phyloP scores from a whole-genome alignment of 2,113 vertebrate genomes.

The Actenoides hombroni region DNA sequence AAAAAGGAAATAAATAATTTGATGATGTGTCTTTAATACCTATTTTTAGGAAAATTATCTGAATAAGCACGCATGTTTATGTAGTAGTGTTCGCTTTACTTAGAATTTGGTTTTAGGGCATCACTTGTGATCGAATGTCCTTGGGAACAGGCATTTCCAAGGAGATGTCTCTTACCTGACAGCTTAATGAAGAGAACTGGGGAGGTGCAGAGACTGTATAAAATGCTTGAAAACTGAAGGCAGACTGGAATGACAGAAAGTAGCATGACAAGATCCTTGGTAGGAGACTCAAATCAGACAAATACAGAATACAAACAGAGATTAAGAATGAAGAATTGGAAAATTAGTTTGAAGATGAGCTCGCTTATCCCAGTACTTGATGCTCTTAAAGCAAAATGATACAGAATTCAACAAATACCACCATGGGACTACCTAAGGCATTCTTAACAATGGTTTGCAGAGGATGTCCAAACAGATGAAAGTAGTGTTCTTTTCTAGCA shows the following conservation, averaged over 20 bases:
- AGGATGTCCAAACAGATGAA: not conserved
- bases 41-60: not conserved
- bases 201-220: not conserved
- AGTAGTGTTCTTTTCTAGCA: not conserved
- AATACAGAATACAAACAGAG: not conserved
- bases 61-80: fast-evolving
- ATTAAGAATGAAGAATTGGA: not conserved
- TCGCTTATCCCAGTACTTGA: not conserved
- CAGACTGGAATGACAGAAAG: not conserved
- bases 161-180: not conserved
- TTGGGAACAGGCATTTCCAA: not conserved
- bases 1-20: no score
- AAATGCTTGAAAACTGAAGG: not conserved
- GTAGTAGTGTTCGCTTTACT: not conserved
- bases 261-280: not conserved
- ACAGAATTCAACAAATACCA: not conserved
- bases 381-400: not conserved
- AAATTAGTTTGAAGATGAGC: not conserved
- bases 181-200: not conserved
- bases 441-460: not conserved
- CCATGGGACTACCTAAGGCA: not conserved
- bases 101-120: not conserved
- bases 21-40: not conserved
- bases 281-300: not conserved
- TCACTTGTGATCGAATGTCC: not conserved